Evolutionary conservation across 2,797 vertebrate species (phyloP).

Genomic region (Sphenodon punctatus): DNA sequence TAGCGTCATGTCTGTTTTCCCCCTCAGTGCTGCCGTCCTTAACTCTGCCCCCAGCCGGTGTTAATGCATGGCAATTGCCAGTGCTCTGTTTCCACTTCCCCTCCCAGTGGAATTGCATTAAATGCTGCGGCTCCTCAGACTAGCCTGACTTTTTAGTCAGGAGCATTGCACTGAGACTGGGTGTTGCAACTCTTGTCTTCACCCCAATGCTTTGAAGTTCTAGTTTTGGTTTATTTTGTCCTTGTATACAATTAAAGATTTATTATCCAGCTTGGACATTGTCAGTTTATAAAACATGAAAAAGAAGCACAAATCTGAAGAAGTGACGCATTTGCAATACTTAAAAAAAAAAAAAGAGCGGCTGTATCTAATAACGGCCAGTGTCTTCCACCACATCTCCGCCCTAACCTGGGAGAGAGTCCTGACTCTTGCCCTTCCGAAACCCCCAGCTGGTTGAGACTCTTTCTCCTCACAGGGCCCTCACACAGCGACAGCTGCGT

Average conservation of each 20-base stretch:
- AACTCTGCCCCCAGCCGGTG: no score
- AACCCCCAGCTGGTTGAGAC: constrained; percentile 59
- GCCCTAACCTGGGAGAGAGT: neutral
- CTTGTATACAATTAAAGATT: neutral
- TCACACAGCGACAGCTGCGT: constrained; percentile 65
- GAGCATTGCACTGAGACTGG: neutral
- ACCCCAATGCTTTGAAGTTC: neutral
- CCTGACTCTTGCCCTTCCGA: constrained; percentile 67
- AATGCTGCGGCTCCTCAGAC: no score
- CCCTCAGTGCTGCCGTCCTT: no score
- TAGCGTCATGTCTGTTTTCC: no score
- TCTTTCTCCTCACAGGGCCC: constrained; percentile 59
- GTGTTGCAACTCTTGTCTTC: no score
- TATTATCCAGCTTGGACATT: neutral
- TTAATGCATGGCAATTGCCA: no score
- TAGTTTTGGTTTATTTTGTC: neutral
- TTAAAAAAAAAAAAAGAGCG: neutral
- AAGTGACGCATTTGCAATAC: neutral
- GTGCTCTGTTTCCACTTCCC: no score
- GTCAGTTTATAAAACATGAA: neutral
- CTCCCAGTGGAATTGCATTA: no score
- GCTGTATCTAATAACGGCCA: neutral
- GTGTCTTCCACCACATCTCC: neutral
- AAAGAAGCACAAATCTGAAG: neutral
- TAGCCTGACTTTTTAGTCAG: neutral